phyloP scores from a whole-genome alignment of 2,113 vertebrate genomes.

The Hippocampus mohnikei region DNA sequence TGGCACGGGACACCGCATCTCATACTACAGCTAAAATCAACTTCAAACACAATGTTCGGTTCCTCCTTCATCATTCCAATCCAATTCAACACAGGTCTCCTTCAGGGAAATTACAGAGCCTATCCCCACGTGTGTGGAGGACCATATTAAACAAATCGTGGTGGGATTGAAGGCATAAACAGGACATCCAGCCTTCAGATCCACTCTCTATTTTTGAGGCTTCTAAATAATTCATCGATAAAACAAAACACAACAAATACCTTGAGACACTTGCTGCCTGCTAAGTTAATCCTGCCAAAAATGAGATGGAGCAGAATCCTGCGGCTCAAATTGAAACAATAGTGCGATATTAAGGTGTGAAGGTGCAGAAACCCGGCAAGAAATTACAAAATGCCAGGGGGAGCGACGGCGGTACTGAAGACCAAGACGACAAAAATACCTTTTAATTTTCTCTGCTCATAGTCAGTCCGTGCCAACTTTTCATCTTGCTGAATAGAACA shows the following conservation, averaged over 20 bases:
- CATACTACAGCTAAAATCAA: slow-evolving; percentile 28
- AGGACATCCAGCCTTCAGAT: slow-evolving; percentile 48
- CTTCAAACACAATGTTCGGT: slow-evolving; percentile 50
- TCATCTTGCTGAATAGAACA: neutral
- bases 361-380: slow-evolving; percentile 71
- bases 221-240: slow-evolving; percentile 80
- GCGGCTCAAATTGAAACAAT: slow-evolving; percentile 75
- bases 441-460: slow-evolving; percentile 3
- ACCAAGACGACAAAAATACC: neutral
- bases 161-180: slow-evolving; percentile 58
- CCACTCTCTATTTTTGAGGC: slow-evolving; percentile 50
- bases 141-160: slow-evolving; percentile 73
- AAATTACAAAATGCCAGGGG: slow-evolving; percentile 75
- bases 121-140: slow-evolving; percentile 58
- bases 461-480: neutral
- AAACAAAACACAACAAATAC: slow-evolving; percentile 78
- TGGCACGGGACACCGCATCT: neutral
- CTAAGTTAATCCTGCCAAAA: slow-evolving; percentile 77
- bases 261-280: slow-evolving; percentile 69
- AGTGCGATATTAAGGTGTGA: slow-evolving; percentile 76
- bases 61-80: slow-evolving; percentile 71
- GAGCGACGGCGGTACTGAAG: slow-evolving; percentile 57
- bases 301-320: slow-evolving; percentile 77
- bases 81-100: slow-evolving; percentile 66
- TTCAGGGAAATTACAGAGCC: slow-evolving; percentile 74